Base-by-base conservation (phyloP, 2,113 vertebrate species). In the Platysteira castanea region DNA sequence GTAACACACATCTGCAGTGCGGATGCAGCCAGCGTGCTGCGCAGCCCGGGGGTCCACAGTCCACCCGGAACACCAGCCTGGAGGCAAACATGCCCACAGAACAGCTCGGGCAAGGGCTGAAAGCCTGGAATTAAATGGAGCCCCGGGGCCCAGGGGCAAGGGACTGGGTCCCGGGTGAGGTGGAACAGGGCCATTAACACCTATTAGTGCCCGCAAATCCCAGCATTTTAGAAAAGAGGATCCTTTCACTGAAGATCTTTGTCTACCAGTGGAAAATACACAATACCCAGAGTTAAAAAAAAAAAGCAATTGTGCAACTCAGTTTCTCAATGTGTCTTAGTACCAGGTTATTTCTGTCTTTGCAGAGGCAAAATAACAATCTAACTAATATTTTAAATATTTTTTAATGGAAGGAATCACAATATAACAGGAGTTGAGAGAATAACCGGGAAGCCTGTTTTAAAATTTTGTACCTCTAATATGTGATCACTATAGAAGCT, bases 1-100 rank as follows among this genome's bases (percentile, higher is more conserved):
- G 5, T 16, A 13, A 6, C 9, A 6, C 28, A 8, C 7, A 11
- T 5, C n/a, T 13, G 41, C 60, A 41, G 57, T 1, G 37, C 1
- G 26, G 6, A 6, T 9, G 15, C 80, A 64, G 56, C 23, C 75
- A n/a, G 31, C 37, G 31, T 42, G 7, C 49, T 49, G 42, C n/a
- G n/a, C n/a, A n/a, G n/a, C n/a, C n/a, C n/a, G n/a, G n/a, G n/a
- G n/a, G n/a, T n/a, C n/a, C n/a, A n/a, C n/a, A 74, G 16, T 37
- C 28, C 53, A 46, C 11, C 35, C 22, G 2, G 13, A 18, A 54
- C 35, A 26, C 37, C 17, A 46, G 11, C 30, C 76, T 74, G 28
- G 64, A 33, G 69, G 24, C 61, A 69, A 73, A 20, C 44, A 12
- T 9, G 3, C 49, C n/a, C 19, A 2, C 21, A 9, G 35, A 93